Evolutionary conservation across 2,797 vertebrate genomes (phyloP), one percentile per base, ranked within the genome.

Genomic region (Numenius phaeopus): DNA sequence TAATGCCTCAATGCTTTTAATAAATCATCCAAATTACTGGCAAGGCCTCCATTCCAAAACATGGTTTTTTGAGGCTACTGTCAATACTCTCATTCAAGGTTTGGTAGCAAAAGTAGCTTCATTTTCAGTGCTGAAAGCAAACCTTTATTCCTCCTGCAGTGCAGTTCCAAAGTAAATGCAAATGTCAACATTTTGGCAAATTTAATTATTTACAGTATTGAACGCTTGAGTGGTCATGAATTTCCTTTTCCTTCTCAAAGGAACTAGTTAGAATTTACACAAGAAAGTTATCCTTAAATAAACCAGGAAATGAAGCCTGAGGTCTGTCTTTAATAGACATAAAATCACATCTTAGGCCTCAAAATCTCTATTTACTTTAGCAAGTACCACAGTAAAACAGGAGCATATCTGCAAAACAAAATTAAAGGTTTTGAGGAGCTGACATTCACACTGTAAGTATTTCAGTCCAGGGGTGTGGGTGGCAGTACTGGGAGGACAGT

Each of bases 81-180:
- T 78, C 83, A 90, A 86, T 89, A 73, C 44, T 58, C 16, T 24
- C 42, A 71, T 88, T 94, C 65, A 86, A 86, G 32, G 46, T 69
- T 50, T 76, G 37, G 58, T 88, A 83, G 59, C 46, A 83, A 80
- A 83, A 96, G 66, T 46, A 94, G 71, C 52, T 94, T 81, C 46
- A 67, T 67, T 87, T 90, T 67, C 83, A 71, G 47, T n/a, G 34
- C 76, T 90, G 84, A 97, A 96, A 94, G 84, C 18, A 91, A 94
- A 83, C 34, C 29, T 91, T 78, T 77, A 70, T 55, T 77, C 40
- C 37, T 67, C 37, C 52, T 57, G 65, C 40, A 78, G 23, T 3
- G 22, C 19, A 55, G 34, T 71, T 92, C 86, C 79, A 91, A 92
- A 87, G n/a, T 27, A 89, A 91, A 88, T 50, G 64, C 80, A 92